phyloP scores from a whole-genome alignment of 2,888 invertebrate species.

The Spisula solida region DNA sequence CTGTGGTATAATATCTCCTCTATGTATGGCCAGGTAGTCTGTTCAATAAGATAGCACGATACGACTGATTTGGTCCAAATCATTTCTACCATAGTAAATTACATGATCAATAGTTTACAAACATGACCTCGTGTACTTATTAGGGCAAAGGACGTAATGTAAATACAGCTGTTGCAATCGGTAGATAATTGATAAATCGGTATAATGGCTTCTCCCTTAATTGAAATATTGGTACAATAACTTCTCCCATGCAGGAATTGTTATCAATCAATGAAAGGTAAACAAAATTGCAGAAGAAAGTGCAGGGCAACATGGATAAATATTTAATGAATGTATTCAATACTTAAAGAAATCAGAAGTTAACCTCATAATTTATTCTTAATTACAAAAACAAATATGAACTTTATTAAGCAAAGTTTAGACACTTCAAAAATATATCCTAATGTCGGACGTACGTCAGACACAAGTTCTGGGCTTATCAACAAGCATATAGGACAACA shows the following conservation, averaged over 20 bases:
- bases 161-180: conserved; percentile 1
- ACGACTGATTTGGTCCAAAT: not conserved
- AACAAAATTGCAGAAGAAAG: not conserved
- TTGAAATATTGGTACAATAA: too few relatives aligned
- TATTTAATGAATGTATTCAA: not conserved
- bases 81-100: not conserved
- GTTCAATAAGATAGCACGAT: not conserved
- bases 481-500: too few relatives aligned
- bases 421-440: not conserved
- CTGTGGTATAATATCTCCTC: not conserved
- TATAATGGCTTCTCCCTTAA: not conserved
- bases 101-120: not conserved
- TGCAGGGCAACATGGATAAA: not conserved
- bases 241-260: not conserved
- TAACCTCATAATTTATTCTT: not conserved
- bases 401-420: not conserved
- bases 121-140: not conserved
- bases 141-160: conserved; percentile 1
- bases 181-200: conserved; percentile 2
- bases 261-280: not conserved
- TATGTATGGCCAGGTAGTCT: not conserved
- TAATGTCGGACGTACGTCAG: not conserved
- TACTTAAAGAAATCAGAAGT: not conserved
- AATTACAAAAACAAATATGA: conserved; percentile 3
- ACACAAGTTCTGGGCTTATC: too few relatives aligned